phyloP scores from a whole-genome alignment of 2,113 vertebrate species.

The Hippocampus comes region DNA sequence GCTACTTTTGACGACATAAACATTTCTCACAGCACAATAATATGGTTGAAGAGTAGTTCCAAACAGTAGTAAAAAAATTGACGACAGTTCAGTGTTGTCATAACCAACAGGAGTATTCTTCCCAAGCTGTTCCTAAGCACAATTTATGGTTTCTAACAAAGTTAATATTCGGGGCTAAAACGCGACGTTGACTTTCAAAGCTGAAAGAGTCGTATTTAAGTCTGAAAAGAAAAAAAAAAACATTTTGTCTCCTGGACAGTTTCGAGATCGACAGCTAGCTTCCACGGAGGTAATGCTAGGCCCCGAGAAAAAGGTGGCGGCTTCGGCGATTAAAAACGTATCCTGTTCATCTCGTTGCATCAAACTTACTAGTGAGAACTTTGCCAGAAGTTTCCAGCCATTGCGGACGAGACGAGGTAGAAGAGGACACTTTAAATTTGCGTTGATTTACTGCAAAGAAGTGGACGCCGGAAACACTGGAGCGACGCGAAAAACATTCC shows the following conservation, averaged over 20 bases:
- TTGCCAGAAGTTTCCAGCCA: slow-evolving; percentile 81
- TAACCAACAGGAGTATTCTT: background rate
- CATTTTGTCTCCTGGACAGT: background rate
- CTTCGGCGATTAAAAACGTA: slow-evolving; percentile 16
- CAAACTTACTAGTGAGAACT: slow-evolving; percentile 79
- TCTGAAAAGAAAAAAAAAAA: background rate
- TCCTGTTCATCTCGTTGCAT: background rate
- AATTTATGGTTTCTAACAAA: background rate
- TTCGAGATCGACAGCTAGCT: slow-evolving; percentile 6
- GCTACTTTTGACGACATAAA: background rate
- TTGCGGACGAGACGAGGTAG: slow-evolving; percentile 57
- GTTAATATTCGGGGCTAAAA: background rate
- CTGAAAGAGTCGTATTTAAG: background rate
- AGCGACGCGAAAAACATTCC: slow-evolving; percentile 29
- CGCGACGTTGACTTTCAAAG: background rate
- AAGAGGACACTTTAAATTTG: slow-evolving; percentile 25
- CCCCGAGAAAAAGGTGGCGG: slow-evolving; percentile 40
- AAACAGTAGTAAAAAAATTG: background rate
- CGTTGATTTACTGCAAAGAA: slow-evolving; percentile 20
- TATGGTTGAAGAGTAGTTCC: background rate
- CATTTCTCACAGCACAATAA: too few relatives aligned
- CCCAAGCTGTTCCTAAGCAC: background rate
- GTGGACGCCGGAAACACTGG: slow-evolving; percentile 8
- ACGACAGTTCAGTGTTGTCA: background rate
- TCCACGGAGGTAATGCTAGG: slow-evolving; percentile 41